Evolutionary conservation across 2,888 invertebrate genomes (phyloP), one percentile per base, ranked within the genome.

Genomic region (Polyploca ridens): DNA sequence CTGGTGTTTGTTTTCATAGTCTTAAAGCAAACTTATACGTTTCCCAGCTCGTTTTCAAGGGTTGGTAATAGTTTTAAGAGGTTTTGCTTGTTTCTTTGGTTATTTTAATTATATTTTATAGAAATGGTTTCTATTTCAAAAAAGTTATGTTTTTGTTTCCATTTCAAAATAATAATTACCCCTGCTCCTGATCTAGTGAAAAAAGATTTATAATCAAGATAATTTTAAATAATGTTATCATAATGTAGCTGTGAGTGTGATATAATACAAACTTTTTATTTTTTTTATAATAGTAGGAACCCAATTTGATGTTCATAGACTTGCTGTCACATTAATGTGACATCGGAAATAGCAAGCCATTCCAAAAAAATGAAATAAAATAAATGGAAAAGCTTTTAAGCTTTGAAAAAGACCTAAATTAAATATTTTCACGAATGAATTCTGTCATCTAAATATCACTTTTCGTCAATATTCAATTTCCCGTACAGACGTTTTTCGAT

Each of bases 1-100:
- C 73, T 76, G 73, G 72, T 77, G 79, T 83, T 83, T 79, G 79
- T 82, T 78, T 78, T 77, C 75, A 75, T 81, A 78, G 75, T 76
- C 76, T 77, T 72, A 76, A 69, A 66, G 67, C 41, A 65, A 81
- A 82, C 73, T 78, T 82, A 75, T 77, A 79, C 72, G 74, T 74
- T 80, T 73, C 71, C 27, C 69, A 63, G 69, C 68, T 74, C 70
- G 71, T 79, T 76, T 70, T 71, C 13, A 19, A 1, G n/a, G 38
- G 41, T 41, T 5, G 41, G 6, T 19, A 41, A 33, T 61, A 61
- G 61, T 61, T 44, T 60, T 59, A 7, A 41, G 60, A 38, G 8
- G 41, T 27, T 27, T 27, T 27, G 27, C 27, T 27, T 27, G 27
- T 38, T 16, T 54, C 8, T 54, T 54, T n/a, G 46, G n/a, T 2